A percentile compares a stretch with the other conserved stretches of the same genome.
Conservation (phyloP, 2,888 invertebrate species). For the Cecidostiba fungosa region DNA sequence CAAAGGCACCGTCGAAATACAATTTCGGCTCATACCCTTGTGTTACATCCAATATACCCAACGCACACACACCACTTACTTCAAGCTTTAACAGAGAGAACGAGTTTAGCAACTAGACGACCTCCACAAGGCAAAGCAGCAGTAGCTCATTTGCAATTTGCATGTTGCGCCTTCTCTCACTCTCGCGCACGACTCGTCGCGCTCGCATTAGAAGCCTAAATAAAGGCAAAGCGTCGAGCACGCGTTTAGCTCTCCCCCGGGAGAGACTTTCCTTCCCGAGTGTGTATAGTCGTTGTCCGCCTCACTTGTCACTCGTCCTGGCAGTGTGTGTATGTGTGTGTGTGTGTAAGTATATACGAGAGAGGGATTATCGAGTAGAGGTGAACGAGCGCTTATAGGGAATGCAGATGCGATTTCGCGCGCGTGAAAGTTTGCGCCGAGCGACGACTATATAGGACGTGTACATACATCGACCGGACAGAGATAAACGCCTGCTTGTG, state of each 20-base stretch:
- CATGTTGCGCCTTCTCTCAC: not conserved
- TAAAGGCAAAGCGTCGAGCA: constrained; percentile 16
- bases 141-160: constrained; percentile 38
- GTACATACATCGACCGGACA: not conserved
- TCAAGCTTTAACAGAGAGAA: not conserved
- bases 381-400: not conserved
- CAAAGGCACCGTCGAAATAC: not conserved
- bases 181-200: constrained; percentile 1
- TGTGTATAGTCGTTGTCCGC: constrained; percentile 9
- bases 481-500: constrained; percentile 18
- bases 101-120: constrained; percentile 37
- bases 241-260: not conserved
- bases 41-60: not conserved
- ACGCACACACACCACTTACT: not conserved
- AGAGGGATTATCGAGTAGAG: not conserved
- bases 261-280: not conserved
- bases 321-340: not conserved
- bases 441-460: not conserved
- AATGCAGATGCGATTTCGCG: constrained; percentile 29
- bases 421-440: constrained; percentile 48
- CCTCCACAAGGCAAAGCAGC: constrained; percentile 20
- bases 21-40: not conserved
- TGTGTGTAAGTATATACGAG: not conserved
- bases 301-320: constrained; percentile 25
- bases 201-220: constrained; percentile 21